Evolutionary conservation across 1,140 invertebrate species (phyloP), one percentile per base, ranked within the genome.

Genomic region (Plectrocnemia conspersa): DNA sequence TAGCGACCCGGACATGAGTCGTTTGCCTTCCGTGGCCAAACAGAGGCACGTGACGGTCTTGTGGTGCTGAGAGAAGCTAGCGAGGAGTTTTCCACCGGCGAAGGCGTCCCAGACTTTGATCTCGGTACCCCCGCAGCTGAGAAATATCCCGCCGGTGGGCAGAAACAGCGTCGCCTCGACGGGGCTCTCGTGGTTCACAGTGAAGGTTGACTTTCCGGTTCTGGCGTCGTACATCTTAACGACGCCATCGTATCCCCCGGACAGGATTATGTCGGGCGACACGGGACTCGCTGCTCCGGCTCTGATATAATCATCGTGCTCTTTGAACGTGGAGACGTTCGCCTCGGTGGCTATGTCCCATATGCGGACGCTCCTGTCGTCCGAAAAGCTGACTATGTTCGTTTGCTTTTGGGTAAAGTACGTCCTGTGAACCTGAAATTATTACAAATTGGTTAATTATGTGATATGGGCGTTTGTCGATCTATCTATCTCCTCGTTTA

Each of bases 21-120:
- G 79, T 52, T 82, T 84, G 19, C 85, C 86, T 66, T 91, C 83
- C 18, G 83, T 88, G 16, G 87, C 86, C 49, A 94, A 76, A 60
- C 79, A 73, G 16, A 97, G 64, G 60, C 85, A 86, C 2, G 92
- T 97, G 1, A 98, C 83, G 1, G 93, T 95, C 79, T 98, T 98
- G 67, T 97, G 92, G 71, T 98, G 87, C 66, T 90, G 83, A 33
- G 83, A 82, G 63, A 93, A 78, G 69, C 81, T 83, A 9, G 86
- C 82, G 7, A 97, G 67, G 49, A 95, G 70, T 68, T 86, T 86
- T 5, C 93, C 92, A 46, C 89, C 89, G 55, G 86, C 80, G 29
- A 96, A 77, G 36, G 86, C 82, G 74, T 98, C 94, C 93, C 93
- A 98, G 9, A 98, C 85, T 73, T 87, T 88, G 1, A 98, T 84